Evolutionary conservation across 2,113 vertebrate genomes (phyloP), one percentile per base, ranked within the genome.

Genomic region (Hippocampus zosterae): DNA sequence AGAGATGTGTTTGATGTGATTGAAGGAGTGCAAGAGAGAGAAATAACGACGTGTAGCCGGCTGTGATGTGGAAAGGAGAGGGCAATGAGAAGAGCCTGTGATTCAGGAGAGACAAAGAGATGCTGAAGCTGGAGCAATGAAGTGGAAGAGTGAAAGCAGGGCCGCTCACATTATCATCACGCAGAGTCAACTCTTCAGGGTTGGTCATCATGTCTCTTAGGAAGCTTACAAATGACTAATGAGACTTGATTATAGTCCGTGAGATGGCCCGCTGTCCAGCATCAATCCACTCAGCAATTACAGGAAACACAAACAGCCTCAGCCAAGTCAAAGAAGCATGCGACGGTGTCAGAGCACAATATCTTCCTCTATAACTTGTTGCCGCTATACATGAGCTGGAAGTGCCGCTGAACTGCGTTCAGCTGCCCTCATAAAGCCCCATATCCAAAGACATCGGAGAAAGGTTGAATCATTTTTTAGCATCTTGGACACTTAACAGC

Each of bases 251-350:
- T 91, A 87, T 89, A 81, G 88, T 79, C 87, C 52, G 76, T 81
- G 82, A 88, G 83, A 90, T 84, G 85, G 80, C 81, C 83, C 83
- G 84, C 87, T 87, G 88, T 88, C 89, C 88, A 80, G 89, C 90
- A 91, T 91, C 89, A 89, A 89, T 92, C 88, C 88, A 86, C 78
- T 68, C 63, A 84, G 88, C 88, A 91, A 90, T 91, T 90, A 87
- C 84, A 68, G 78, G 65, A 76, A 50, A 77, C 69, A 64, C 82
- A 88, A 86, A 87, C 88, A 86, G 83, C 84, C 64, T 77, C 81
- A 53, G 80, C 79, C 75, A 46, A 77, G 85, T 73, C 87, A 80
- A 81, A 88, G 89, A 77, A 59, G 74, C 79, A 77, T 84, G 86
- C 69, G 71, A 88, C 84, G 85, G 88, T 88, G 89, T 87, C 84